Evolutionary conservation across 2,113 vertebrate genomes (phyloP), one percentile per base, ranked within the genome.

Genomic region (Columbina picui): DNA sequence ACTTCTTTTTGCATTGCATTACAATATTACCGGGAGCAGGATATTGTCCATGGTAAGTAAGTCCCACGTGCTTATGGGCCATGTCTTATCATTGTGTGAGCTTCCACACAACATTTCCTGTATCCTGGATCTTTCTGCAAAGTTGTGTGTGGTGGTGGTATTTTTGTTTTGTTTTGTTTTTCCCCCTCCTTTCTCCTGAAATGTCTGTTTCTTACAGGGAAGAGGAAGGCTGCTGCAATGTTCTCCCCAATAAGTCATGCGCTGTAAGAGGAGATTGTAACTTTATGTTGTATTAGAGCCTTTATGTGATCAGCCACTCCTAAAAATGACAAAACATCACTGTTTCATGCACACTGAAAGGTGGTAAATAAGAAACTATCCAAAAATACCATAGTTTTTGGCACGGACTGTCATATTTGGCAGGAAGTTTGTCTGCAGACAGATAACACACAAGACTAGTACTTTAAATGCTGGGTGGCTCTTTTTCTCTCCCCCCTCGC

Each of bases 331-430:
- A 91, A 79, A 87, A 79, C 36, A 45, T 87, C n/a, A 20, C 64
- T 82, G 36, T 78, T 86, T 56, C 34, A 6, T 55, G 79, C 38
- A 70, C 36, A 14, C 9, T 15, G n/a, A 85, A 49, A 34, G 29
- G 6, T 39, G 88, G 71, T 83, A 91, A 91, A 94, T 93, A 93
- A 95, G 26, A 84, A 93, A 56, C 49, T 85, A 32, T 86, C 82
- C 63, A 52, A 93, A 84, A 96, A 90, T 91, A 83, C 50, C 8
- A 3, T 55, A 29, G 20, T 25, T 91, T 89, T 95, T 94, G 94
- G 85, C 87, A 74, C 19, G 38, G 49, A 41, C 15, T 34, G 63
- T 41, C 83, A 38, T 83, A 77, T 65, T 95, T 95, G 89, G 57
- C 85, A 90, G 68, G 90, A 95, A 65, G 8, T 43, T 94, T 73